Evolutionary conservation across 2,113 vertebrate species (phyloP), one percentile per base, ranked within the genome.

Genomic region (Oryzias woworae): DNA sequence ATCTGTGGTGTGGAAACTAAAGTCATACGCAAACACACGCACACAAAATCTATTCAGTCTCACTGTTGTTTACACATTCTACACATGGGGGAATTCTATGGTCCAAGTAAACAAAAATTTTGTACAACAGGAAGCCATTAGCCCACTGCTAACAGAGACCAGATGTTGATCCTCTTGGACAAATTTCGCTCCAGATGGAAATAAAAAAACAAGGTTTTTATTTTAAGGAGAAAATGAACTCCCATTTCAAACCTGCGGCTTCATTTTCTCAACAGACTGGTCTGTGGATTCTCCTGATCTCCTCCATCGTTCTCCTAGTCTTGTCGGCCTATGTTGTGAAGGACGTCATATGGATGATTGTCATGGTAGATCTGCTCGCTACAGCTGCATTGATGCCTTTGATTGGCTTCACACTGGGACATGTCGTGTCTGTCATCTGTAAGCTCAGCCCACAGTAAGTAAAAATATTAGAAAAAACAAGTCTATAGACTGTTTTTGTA

Each of bases 351-450:
- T 72, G 63, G 73, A 64, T 69, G 5, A n/a, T 92, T 66, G 73
- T 96, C 71, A 92, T 87, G 5, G 81, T 91, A 5, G 67, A 77
- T 7, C 60, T 94, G 22, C 47, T 95, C 56, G 54, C 67, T 14
- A 91, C 80, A 41, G 93, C 91, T 45, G 85, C 84, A 24, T 77
- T 96, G 61, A 92, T 96, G 94, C 94, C 94, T 14, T 67, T 93
- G 5, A 81, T 58, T 22, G 95, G 95, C 56, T 96, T 91, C 62
- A 75, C 77, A 5, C 58, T 95, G 60, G 94, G 95, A 61, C 96
- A 92, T 0, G 0, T 80, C 58, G 73, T 94, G 66, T 93, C 93
- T 5, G 22, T 64, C 5, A 15, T 91, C 49, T 94, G 93, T 86
- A 80, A 62, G 62, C 88, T 94, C 59, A 85, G 77, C 20, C 75